These are phyloP conservation scores for Hirudinaria manillensis DNA, from an alignment of 2,888 invertebrate species.

Conservation along the genomic window DNA sequence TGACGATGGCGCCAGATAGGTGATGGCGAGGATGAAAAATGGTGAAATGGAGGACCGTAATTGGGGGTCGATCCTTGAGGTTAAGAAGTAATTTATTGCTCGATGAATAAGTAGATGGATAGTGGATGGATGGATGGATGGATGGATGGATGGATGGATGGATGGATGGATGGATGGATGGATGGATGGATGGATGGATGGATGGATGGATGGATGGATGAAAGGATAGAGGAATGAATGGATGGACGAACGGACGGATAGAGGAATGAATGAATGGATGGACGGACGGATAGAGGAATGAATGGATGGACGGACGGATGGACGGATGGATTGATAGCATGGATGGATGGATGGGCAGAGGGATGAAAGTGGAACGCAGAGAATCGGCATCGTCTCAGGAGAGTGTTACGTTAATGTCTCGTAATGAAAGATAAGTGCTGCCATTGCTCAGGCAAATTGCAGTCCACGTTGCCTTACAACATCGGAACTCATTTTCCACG, in stretches of 20 bases:
- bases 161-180: not conserved
- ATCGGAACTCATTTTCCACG: not conserved
- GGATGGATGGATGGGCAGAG: not conserved
- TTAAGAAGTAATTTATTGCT: not conserved
- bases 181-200: not conserved
- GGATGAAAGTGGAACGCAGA: not conserved
- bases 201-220: not conserved
- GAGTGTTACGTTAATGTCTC: constrained; percentile 18
- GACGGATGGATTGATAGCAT: not conserved
- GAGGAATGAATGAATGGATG: not conserved
- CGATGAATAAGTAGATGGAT: not conserved
- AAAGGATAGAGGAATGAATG: not conserved
- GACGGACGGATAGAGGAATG: not conserved
- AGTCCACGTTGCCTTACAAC: constrained; percentile 4
- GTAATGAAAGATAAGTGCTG: constrained; percentile 19
- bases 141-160: not conserved
- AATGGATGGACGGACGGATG: not conserved
- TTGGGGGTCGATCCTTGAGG: not conserved
- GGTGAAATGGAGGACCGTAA: constrained; percentile 7
- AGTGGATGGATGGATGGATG: not conserved
- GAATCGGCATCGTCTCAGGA: too few species aligned
- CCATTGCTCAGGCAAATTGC: constrained; percentile 3
- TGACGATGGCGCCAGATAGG: not conserved
- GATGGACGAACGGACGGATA: not conserved
- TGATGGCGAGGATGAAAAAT: not conserved